phyloP scores from a whole-genome alignment of 2,888 invertebrate genomes.

The Bugula neritina region DNA sequence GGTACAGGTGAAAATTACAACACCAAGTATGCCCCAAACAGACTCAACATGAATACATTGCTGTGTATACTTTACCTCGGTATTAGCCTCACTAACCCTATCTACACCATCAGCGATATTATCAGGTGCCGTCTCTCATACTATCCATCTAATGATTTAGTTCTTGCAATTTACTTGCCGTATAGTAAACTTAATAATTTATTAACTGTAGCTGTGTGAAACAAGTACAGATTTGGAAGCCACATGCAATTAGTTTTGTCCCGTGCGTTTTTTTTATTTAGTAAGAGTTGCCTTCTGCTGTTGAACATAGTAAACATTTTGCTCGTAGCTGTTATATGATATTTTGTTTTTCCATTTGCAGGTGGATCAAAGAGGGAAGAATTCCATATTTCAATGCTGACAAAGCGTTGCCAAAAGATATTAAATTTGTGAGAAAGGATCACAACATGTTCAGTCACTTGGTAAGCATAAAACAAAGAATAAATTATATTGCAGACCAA shows the following conservation, averaged over 20 bases:
- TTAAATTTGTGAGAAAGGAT: background rate
- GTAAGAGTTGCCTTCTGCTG: no score
- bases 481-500: no score
- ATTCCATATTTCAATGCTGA: conserved; percentile 19
- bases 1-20: background rate
- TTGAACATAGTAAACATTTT: no score
- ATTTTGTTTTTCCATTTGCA: no score
- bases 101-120: conserved; percentile 2
- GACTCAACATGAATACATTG: conserved; percentile 11
- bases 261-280: no score
- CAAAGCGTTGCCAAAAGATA: background rate
- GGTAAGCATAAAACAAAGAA: background rate
- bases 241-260: no score
- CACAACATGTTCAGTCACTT: background rate
- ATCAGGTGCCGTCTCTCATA: background rate
- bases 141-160: no score
- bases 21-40: background rate
- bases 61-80: conserved; percentile 9
- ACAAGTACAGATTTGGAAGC: no score
- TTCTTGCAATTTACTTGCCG: no score
- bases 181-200: no score
- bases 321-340: no score
- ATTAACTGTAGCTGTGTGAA: no score
- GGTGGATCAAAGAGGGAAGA: conserved; percentile 23
- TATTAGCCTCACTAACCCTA: background rate